These are phyloP conservation scores for Drosophila sordidapex DNA, from an alignment of 2,888 invertebrate species.

Conservation along the genomic window DNA sequence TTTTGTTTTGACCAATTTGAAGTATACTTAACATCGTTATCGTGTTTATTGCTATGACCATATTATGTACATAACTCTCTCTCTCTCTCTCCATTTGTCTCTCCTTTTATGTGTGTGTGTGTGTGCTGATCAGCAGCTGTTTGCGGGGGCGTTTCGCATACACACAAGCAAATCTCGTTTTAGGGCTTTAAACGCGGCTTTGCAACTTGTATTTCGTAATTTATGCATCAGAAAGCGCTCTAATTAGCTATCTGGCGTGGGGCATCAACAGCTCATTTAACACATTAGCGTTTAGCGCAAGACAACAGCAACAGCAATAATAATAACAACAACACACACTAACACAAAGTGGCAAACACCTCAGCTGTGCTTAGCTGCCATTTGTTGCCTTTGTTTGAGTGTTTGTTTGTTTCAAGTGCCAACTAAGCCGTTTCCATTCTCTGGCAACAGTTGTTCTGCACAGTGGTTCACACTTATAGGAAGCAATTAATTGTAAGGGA, in stretches of 20 bases:
- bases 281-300: conserved; percentile 63
- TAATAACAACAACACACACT: conserved; percentile 7
- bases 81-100: neutral
- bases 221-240: conserved; percentile 69
- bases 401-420: conserved; percentile 58
- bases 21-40: conserved; percentile 71
- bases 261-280: conserved; percentile 76
- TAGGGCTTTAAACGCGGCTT: conserved; percentile 22
- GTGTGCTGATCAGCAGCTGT: conserved; percentile 29
- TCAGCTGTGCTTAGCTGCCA: conserved; percentile 22
- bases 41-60: conserved; percentile 53
- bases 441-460: conserved; percentile 14
- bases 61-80: conserved; percentile 18
- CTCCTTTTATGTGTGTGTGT: neutral
- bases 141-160: conserved; percentile 42
- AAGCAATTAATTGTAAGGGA: neutral
- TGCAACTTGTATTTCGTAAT: conserved; percentile 46
- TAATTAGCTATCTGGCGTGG: conserved; percentile 64
- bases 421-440: conserved; percentile 36
- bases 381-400: conserved; percentile 34
- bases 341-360: conserved; percentile 40
- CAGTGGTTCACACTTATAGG: conserved; percentile 25
- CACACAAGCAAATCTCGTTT: neutral
- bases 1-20: conserved; percentile 79
- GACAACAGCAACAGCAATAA: conserved; percentile 29